Percentiles rank a stretch among this genome's conserved stretches.
Evolutionary conservation across 2,888 invertebrate genomes (phyloP).

Genomic region (Auanema sp.): DNA sequence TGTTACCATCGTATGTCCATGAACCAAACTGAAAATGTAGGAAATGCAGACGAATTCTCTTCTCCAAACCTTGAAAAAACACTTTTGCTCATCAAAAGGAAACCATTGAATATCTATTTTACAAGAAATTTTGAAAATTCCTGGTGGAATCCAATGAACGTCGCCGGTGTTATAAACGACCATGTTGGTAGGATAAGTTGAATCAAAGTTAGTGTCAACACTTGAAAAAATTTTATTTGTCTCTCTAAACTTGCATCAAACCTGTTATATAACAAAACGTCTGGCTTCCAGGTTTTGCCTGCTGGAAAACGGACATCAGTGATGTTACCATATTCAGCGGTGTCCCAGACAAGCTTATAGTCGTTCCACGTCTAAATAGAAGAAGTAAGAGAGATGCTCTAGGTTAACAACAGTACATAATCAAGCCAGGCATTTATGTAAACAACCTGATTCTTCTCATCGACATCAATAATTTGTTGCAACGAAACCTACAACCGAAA

Average conservation of each 20-base stretch:
- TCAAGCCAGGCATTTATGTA: constrained; percentile 60
- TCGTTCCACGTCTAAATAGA: constrained; percentile 58
- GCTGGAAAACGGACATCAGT: constrained; percentile 61
- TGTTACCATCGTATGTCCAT: constrained; percentile 91
- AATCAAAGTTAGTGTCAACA: constrained; percentile 68
- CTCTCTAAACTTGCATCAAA: constrained; percentile 5
- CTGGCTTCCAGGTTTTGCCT: constrained; percentile 62
- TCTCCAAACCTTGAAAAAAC: constrained; percentile 57
- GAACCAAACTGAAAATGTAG: constrained; percentile 55
- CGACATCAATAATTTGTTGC: constrained; percentile 63
- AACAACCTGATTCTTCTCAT: constrained; percentile 63
- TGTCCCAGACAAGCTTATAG: constrained; percentile 62
- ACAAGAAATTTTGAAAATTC: constrained; percentile 70
- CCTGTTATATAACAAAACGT: constrained; percentile 53
- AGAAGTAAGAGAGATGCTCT: neutral
- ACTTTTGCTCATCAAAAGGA: constrained; percentile 74
- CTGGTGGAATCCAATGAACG: constrained; percentile 92
- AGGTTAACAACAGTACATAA: constrained; percentile 40
- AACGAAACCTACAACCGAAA: constrained; percentile 55
- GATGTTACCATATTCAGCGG: constrained; percentile 60
- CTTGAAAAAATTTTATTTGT: constrained; percentile 46
- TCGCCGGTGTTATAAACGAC: constrained; percentile 87
- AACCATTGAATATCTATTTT: constrained; percentile 69
- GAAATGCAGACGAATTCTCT: neutral
- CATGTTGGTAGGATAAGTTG: constrained; percentile 68